phyloP scores from a whole-genome alignment of 1,140 invertebrate species.

The Chelonus insularis region DNA sequence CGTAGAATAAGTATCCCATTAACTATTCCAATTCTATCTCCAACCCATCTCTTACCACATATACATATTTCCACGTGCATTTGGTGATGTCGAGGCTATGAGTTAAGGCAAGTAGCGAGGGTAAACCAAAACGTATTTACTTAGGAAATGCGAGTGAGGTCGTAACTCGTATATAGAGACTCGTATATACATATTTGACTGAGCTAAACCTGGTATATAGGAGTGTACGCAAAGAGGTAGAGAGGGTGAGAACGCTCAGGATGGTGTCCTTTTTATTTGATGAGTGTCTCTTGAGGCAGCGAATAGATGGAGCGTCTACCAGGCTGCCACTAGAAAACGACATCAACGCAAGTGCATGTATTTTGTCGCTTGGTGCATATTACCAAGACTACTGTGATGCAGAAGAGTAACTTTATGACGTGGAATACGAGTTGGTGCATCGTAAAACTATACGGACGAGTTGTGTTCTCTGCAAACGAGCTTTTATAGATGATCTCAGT shows the following conservation, averaged over 20 bases:
- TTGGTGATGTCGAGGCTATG: slow-evolving; percentile 4
- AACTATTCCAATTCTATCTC: slow-evolving; percentile 18
- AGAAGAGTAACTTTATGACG: slow-evolving; percentile 45
- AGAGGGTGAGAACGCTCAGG: background rate
- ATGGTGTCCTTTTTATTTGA: slow-evolving; percentile 29
- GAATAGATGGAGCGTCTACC: background rate
- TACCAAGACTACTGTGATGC: background rate
- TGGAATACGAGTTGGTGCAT: slow-evolving; percentile 42
- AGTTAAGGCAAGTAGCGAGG: background rate
- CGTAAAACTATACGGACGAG: slow-evolving; percentile 32
- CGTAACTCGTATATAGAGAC: no score
- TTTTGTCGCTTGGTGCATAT: background rate
- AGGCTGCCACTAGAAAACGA: background rate
- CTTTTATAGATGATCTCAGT: slow-evolving; percentile 7
- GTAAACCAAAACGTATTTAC: slow-evolving; percentile 20
- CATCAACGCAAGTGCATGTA: slow-evolving; percentile 2
- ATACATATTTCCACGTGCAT: slow-evolving; percentile 19
- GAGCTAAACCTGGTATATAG: slow-evolving; percentile 15
- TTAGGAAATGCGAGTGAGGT: slow-evolving; percentile 24
- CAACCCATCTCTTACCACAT: no score
- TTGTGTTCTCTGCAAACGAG: background rate
- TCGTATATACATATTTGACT: slow-evolving; percentile 25
- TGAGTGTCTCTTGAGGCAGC: slow-evolving; percentile 11
- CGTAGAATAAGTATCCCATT: no score
- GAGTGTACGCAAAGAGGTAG: background rate